phyloP scores from a whole-genome alignment of 2,888 invertebrate genomes.

The Coelopa pilipes region DNA sequence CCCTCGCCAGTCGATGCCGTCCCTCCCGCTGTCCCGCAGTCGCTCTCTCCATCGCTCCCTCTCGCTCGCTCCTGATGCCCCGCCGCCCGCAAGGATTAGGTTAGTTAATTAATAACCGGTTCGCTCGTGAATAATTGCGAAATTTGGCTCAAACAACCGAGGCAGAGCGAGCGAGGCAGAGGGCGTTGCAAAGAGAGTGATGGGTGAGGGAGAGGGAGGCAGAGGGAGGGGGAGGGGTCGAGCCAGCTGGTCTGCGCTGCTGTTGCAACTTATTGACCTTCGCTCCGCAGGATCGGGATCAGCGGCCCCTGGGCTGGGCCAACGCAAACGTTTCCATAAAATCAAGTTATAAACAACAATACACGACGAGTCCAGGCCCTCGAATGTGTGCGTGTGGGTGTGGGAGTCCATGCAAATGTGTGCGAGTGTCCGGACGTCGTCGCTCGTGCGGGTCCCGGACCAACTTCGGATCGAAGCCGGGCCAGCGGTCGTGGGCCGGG shows the following conservation, averaged over 20 bases:
- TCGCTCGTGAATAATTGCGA: conserved; percentile 40
- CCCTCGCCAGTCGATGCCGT: conserved; percentile 38
- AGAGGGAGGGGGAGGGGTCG: too few species aligned
- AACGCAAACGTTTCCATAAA: conserved; percentile 33
- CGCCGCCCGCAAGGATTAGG: conserved; percentile 39
- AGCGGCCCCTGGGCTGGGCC: background rate
- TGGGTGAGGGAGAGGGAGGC: too few species aligned
- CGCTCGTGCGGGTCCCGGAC: too few species aligned
- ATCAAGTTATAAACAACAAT: conserved; percentile 35
- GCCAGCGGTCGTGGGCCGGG: too few species aligned
- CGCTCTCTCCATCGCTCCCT: background rate
- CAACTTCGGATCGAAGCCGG: too few species aligned
- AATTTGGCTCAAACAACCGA: conserved; percentile 26
- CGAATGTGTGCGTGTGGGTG: conserved; percentile 12
- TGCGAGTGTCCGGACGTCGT: too few species aligned
- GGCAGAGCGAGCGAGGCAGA: background rate
- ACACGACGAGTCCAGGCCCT: background rate
- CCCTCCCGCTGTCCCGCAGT: conserved; percentile 1
- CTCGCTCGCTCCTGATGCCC: background rate
- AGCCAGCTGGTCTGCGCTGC: background rate
- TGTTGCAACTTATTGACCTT: conserved; percentile 18
- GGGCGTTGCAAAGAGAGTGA: background rate
- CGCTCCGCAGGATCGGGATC: background rate
- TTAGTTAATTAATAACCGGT: conserved; percentile 44
- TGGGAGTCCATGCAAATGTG: too few species aligned